These are phyloP conservation scores for Rhinoptilus africanus DNA, from an alignment of 2,113 vertebrate species.

Conservation along the genomic window DNA sequence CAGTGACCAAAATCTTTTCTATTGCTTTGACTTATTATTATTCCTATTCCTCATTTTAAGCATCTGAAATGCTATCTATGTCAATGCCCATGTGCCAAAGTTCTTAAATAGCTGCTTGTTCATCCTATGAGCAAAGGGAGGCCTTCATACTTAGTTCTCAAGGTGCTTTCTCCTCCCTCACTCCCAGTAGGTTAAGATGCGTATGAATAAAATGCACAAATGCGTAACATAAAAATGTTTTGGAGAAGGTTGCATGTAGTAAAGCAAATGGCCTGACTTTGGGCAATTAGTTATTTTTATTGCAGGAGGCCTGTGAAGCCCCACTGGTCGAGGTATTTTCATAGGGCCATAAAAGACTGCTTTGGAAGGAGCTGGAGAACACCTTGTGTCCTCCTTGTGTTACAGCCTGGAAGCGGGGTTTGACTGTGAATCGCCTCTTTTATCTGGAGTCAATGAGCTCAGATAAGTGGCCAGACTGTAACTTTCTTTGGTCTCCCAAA, in stretches of 20 bases:
- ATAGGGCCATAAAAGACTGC: background rate
- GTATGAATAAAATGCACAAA: background rate
- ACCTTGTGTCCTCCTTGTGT: background rate
- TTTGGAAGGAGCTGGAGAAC: background rate
- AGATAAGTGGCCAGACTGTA: background rate
- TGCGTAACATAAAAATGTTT: background rate
- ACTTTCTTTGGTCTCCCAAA: background rate
- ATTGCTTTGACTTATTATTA: background rate
- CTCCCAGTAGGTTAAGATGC: background rate
- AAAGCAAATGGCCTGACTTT: constrained; percentile 4
- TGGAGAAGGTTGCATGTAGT: background rate
- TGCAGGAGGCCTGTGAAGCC: background rate
- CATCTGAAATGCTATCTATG: background rate
- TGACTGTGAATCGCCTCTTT: background rate
- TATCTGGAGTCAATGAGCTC: background rate
- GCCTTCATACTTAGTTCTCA: background rate
- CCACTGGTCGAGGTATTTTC: background rate
- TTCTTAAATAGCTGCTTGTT: background rate
- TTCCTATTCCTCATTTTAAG: background rate
- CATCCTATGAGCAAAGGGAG: background rate
- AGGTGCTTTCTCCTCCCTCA: background rate
- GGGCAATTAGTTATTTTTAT: background rate
- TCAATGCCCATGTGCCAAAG: background rate
- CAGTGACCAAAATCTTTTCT: background rate
- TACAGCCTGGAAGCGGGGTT: background rate